Percentiles rank a stretch among this genome's conserved stretches.
phyloP scores from a whole-genome alignment of 2,797 vertebrate species.

The Geotrypetes seraphini region DNA sequence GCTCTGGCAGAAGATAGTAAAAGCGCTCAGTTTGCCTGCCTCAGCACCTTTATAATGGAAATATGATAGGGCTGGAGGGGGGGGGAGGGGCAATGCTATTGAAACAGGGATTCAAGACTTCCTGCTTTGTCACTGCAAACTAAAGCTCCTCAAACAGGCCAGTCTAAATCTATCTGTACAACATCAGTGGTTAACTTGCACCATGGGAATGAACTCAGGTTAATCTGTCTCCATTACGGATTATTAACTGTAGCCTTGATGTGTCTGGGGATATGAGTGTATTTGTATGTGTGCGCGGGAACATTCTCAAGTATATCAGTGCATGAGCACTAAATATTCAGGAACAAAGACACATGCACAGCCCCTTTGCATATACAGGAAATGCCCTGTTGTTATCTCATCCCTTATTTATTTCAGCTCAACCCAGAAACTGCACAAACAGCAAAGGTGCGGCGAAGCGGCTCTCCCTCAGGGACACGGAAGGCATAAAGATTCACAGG shows the following conservation, averaged over 20 bases:
- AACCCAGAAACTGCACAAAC: slow-evolving; percentile 3
- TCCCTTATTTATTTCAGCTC: slow-evolving; percentile 22
- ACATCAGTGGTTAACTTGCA: neutral
- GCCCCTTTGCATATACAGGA: neutral
- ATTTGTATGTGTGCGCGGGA: no score
- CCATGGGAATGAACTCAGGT: neutral
- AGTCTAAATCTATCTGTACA: neutral
- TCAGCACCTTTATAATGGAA: neutral
- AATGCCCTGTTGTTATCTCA: slow-evolving; percentile 15
- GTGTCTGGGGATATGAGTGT: no score
- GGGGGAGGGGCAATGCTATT: neutral
- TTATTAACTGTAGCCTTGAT: slow-evolving; percentile 12
- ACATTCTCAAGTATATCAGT: neutral
- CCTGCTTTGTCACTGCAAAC: neutral
- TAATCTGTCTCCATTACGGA: slow-evolving; percentile 14
- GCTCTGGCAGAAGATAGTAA: rapidly evolving
- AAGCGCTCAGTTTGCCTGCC: rapidly evolving
- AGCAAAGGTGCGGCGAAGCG: slow-evolving; percentile 19
- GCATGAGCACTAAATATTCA: neutral
- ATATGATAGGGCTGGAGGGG: neutral
- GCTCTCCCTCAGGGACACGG: slow-evolving; percentile 14
- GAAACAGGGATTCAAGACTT: neutral
- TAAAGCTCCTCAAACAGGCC: neutral
- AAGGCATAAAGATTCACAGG: slow-evolving; percentile 16
- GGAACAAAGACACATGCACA: neutral